Percentiles rank a stretch among this genome's conserved stretches.
Conservation (phyloP, 1,140 invertebrate genomes). For the Coenobita brevimanus region DNA sequence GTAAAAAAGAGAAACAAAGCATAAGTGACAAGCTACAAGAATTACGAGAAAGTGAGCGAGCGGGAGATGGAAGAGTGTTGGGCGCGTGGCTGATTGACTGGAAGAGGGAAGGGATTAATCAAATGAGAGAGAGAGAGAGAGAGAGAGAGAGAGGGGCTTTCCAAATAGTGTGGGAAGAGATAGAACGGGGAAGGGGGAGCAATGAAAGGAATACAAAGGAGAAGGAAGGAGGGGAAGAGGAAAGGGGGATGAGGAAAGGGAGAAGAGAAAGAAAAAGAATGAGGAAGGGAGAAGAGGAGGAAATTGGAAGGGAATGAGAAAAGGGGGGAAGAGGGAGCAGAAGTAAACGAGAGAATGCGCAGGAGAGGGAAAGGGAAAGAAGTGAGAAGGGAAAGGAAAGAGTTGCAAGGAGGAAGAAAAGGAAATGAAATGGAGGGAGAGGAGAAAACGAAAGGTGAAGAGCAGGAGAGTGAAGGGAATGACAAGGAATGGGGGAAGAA, state of each 20-base stretch:
- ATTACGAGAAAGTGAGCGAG: too few relatives aligned
- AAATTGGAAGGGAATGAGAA: neutral
- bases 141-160: too few relatives aligned
- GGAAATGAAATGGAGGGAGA: neutral
- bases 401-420: neutral
- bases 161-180: neutral
- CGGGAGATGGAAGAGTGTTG: too few relatives aligned
- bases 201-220: neutral
- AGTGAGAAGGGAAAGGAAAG: neutral
- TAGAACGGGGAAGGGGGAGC: neutral
- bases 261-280: neutral
- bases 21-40: too few relatives aligned
- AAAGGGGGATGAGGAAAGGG: neutral
- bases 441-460: neutral
- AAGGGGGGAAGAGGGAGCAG: neutral
- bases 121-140: too few relatives aligned
- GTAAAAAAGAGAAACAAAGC: too few relatives aligned
- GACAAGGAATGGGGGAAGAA: too few relatives aligned
- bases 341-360: neutral
- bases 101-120: too few relatives aligned
- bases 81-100: too few relatives aligned
- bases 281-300: neutral
- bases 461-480: too few relatives aligned
- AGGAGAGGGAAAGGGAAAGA: neutral
- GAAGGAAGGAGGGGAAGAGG: neutral